A percentile compares a stretch with the other conserved stretches of the same genome.
phyloP scores from a whole-genome alignment of 2,113 vertebrate species.

The Callorhinus ursinus region DNA sequence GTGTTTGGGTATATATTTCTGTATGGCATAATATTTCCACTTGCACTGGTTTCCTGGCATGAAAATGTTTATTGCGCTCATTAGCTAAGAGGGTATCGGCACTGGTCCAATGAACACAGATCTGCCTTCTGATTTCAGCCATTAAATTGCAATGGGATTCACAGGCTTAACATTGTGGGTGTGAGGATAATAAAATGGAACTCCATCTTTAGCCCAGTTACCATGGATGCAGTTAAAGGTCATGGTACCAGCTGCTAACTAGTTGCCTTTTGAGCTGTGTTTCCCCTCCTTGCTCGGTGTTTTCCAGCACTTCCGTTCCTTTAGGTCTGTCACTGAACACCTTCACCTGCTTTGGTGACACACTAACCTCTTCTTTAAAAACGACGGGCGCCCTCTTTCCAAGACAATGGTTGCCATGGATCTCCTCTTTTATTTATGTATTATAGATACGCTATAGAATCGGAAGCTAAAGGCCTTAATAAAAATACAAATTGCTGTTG shows the following conservation, averaged over 20 bases:
- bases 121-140: constrained; percentile 92
- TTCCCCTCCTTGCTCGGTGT: constrained; percentile 82
- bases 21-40: constrained; percentile 94
- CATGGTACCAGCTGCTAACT: constrained; percentile 94
- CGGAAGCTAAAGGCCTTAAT: constrained; percentile 45
- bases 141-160: constrained; percentile 92
- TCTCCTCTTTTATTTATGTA: constrained; percentile 69
- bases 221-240: constrained; percentile 96
- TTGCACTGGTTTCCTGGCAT: constrained; percentile 94
- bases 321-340: constrained; percentile 71
- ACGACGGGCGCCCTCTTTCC: not conserved
- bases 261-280: constrained; percentile 91
- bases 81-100: constrained; percentile 97
- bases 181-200: constrained; percentile 95
- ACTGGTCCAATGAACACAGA: constrained; percentile 96
- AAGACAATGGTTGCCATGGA: constrained; percentile 63
- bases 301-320: constrained; percentile 82
- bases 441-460: constrained; percentile 59
- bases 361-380: constrained; percentile 67
- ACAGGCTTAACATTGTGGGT: constrained; percentile 90
- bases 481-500: constrained; percentile 65
- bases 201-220: constrained; percentile 92
- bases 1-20: constrained; percentile 92
- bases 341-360: constrained; percentile 73
- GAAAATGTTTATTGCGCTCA: constrained; percentile 98